These are phyloP conservation scores for Dicycla oo DNA, from an alignment of 2,888 invertebrate species.

Conservation along the genomic window DNA sequence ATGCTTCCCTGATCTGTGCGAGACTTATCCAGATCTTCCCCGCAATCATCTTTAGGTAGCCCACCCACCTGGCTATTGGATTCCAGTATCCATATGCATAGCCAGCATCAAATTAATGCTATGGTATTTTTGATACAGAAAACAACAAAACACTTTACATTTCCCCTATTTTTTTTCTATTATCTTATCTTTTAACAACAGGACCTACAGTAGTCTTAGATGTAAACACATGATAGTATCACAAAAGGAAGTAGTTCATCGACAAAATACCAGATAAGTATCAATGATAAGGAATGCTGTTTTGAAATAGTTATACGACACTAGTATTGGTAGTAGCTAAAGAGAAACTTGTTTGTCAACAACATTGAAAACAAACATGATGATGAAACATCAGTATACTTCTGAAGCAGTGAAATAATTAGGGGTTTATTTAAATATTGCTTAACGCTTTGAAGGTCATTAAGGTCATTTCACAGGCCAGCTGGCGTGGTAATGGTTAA, in stretches of 20 bases:
- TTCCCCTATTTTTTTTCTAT: background rate
- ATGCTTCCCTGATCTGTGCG: background rate
- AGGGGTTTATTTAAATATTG: background rate
- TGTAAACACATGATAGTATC: constrained; percentile 20
- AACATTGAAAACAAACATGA: background rate
- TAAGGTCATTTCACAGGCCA: too few relatives aligned
- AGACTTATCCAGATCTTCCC: background rate
- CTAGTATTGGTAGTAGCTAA: background rate
- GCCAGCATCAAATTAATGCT: background rate
- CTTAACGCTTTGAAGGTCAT: too few relatives aligned
- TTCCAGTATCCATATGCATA: background rate
- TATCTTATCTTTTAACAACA: background rate
- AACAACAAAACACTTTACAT: background rate
- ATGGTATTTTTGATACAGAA: background rate
- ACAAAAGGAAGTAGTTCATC: constrained; percentile 22
- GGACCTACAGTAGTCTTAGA: background rate
- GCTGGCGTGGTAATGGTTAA: too few relatives aligned
- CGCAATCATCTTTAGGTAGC: background rate
- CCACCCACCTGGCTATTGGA: background rate
- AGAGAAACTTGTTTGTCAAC: background rate
- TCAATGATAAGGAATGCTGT: constrained; percentile 23
- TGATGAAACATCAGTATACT: background rate
- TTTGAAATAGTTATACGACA: background rate
- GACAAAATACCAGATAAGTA: constrained; percentile 20
- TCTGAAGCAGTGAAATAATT: background rate